A percentile compares a stretch with the other conserved stretches of the same genome.
Conservation (phyloP, 1,140 invertebrate species). For the Tetramorium simillimum region DNA sequence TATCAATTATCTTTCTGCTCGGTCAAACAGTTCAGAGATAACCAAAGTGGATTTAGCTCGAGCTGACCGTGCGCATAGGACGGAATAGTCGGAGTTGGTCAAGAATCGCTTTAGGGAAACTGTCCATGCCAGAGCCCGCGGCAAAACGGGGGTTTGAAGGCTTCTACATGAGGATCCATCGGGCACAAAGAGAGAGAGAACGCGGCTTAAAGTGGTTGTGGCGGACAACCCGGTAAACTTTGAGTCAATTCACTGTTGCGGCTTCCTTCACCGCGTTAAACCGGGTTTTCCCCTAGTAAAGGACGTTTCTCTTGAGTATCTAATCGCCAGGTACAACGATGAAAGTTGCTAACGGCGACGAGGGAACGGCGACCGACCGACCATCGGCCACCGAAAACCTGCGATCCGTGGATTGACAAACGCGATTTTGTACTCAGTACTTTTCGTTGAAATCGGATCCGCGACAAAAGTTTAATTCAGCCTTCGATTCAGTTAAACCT, state of each 20-base stretch:
- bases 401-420: slow-evolving; percentile 42
- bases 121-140: slow-evolving; percentile 55
- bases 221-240: slow-evolving; percentile 60
- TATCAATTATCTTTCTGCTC: neutral
- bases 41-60: slow-evolving; percentile 40
- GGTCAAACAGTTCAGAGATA: slow-evolving; percentile 22
- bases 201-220: slow-evolving; percentile 62
- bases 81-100: slow-evolving; percentile 58
- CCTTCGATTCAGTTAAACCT: neutral
- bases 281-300: slow-evolving; percentile 12
- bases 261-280: slow-evolving; percentile 50
- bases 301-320: slow-evolving; percentile 52
- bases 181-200: slow-evolving; percentile 51
- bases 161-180: slow-evolving; percentile 55
- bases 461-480: slow-evolving; percentile 21
- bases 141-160: slow-evolving; percentile 54
- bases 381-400: slow-evolving; percentile 25
- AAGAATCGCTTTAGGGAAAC: slow-evolving; percentile 63
- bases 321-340: slow-evolving; percentile 56
- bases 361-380: slow-evolving; percentile 3
- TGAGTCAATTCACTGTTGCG: slow-evolving; percentile 57
- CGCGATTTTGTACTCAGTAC: slow-evolving; percentile 36
- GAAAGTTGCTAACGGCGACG: slow-evolving; percentile 45
- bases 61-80: slow-evolving; percentile 22
- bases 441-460: slow-evolving; percentile 21